Evolutionary conservation across 1,140 invertebrate genomes (phyloP), one percentile per base, ranked within the genome.

Genomic region (Bactericera cockerelli): DNA sequence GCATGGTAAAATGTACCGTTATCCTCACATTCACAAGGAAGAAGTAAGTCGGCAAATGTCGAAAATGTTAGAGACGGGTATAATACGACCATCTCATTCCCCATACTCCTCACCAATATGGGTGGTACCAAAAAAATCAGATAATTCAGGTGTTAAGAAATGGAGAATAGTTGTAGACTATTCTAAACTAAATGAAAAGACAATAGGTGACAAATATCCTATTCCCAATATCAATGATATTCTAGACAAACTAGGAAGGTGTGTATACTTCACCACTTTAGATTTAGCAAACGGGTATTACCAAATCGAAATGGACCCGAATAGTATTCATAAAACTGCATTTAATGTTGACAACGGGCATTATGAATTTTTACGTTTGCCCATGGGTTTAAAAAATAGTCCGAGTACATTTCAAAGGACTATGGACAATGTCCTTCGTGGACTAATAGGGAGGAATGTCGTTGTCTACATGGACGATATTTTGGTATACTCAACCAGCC

Each of bases 231-330:
- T 77, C 1, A 67, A 69, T 16, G 71, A 75, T n/a, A 65, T 69
- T 8, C 63, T 79, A 13, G 70, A 75, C 60, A 64, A 63, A 26
- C 56, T 75, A 54, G 65, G 65, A 0, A 67, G 65, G 2, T 61
- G 66, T 8, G 62, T 62, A 24, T 69, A 68, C 56, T 77, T 77
- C 59, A 70, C 69, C 3, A 66, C 71, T 0, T 55, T 80, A 1
- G 76, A 80, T 68, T 57, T 77, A 11, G 65, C 65, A 0, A 70
- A 67, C 26, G 76, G 76, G 2, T 79, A 74, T 63, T 71, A 71
- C 63, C 76, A 80, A 62, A 66, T 79, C 3, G 62, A 67, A 3
- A 65, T 80, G 1, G 65, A 70, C 3, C 38, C 61, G 24, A 31
- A 59, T 0, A 67, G 68, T 53, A 68, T 63, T 4, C 61, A 68